A percentile compares a stretch with the other conserved stretches of the same genome.
Conservation (phyloP, 2,888 invertebrate genomes). For the Morpho achilles region DNA sequence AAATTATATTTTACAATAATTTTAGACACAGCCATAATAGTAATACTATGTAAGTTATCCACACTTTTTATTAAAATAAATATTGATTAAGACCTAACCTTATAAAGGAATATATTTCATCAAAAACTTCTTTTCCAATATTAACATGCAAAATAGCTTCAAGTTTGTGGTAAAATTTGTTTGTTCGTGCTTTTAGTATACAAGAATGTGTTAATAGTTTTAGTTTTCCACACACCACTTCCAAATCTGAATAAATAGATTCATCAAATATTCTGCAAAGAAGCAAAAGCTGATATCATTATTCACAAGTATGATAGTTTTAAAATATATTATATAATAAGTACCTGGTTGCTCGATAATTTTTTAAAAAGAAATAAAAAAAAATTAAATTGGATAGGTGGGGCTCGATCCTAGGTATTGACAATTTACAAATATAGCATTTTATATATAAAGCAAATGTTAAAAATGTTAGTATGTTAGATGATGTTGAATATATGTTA, state of each 20-base stretch:
- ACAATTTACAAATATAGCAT: no score
- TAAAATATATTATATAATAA: no score
- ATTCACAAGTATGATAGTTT: no score
- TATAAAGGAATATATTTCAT: slow-evolving; percentile 75
- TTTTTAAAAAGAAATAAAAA: no score
- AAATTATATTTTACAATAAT: background rate
- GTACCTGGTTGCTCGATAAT: no score
- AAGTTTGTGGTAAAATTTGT: slow-evolving; percentile 77
- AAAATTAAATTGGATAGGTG: no score
- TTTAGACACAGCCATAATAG: background rate
- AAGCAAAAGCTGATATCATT: slow-evolving; percentile 19
- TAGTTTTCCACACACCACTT: slow-evolving; percentile 78
- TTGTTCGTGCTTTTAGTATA: slow-evolving; percentile 79
- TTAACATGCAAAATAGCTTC: slow-evolving; percentile 73
- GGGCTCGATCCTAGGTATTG: no score
- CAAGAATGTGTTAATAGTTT: slow-evolving; percentile 80
- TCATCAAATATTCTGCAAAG: slow-evolving; percentile 80
- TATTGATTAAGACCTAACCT: slow-evolving; percentile 43
- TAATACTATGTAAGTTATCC: background rate
- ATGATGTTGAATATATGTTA: no score
- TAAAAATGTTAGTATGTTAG: no score
- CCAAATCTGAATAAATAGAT: slow-evolving; percentile 80
- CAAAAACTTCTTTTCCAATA: slow-evolving; percentile 71
- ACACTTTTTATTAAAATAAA: background rate
- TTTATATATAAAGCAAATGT: no score